A percentile compares a stretch with the other conserved stretches of the same genome.
Conservation (phyloP, 1,140 invertebrate genomes). For the Manduca sexta region DNA sequence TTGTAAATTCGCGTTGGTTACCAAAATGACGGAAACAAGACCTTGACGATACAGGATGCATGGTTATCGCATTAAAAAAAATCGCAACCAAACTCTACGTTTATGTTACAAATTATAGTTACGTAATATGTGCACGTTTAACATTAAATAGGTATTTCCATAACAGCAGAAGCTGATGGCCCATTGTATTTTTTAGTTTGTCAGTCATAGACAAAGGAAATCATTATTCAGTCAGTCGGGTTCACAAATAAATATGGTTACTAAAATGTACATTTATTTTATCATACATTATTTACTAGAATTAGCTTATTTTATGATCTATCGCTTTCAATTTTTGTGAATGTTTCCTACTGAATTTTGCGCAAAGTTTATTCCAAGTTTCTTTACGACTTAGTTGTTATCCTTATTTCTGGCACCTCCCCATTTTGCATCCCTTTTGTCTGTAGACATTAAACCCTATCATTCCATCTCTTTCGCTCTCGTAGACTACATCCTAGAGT, state of each 20-base stretch:
- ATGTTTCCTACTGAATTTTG: no score
- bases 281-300: no score
- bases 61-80: no score
- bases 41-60: no score
- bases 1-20: no score
- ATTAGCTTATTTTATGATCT: no score
- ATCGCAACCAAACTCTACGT: neutral
- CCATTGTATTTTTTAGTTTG: no score
- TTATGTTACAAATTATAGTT: neutral
- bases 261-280: no score
- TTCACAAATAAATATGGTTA: neutral
- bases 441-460: neutral
- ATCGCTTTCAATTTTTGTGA: neutral
- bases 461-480: neutral
- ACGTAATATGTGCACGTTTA: neutral
- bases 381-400: no score
- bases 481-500: conserved; percentile 3
- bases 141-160: neutral
- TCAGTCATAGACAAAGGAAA: neutral
- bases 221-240: neutral
- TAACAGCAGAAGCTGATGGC: no score
- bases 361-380: no score
- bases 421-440: neutral
- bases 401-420: neutral
- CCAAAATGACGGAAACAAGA: no score